These are phyloP conservation scores for Sarcophilus harrisii DNA, from an alignment of 2,797 vertebrate species.

Conservation along the genomic window DNA sequence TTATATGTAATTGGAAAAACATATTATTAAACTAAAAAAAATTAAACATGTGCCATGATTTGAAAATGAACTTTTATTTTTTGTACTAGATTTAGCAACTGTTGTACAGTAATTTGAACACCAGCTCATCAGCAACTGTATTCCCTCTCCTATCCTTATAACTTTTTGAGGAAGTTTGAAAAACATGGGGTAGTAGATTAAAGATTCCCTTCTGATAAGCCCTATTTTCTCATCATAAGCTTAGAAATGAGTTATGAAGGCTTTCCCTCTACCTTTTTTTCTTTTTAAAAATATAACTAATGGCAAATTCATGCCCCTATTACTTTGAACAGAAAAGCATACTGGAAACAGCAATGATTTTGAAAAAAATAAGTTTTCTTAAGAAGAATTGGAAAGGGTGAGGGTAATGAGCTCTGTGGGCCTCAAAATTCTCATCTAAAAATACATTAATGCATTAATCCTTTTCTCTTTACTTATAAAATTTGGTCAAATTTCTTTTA, in stretches of 20 bases:
- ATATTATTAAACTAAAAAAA: background rate
- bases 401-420: background rate
- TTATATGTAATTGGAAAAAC: too few species aligned
- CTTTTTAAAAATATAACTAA: conserved; percentile 34
- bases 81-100: conserved; percentile 35
- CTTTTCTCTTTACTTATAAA: rapidly evolving
- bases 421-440: background rate
- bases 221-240: conserved; percentile 15
- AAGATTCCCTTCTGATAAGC: conserved; percentile 33
- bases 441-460: background rate
- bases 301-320: conserved; percentile 7
- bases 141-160: background rate
- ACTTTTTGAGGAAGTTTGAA: conserved; percentile 32
- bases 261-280: conserved; percentile 17
- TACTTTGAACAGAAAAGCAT: conserved; percentile 40
- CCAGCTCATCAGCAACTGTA: background rate
- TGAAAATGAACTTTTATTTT: background rate
- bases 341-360: conserved; percentile 39
- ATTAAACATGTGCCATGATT: background rate
- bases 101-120: conserved; percentile 32
- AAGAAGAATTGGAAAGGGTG: background rate
- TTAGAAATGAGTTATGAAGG: conserved; percentile 40
- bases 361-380: background rate
- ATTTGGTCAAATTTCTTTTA: background rate
- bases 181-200: conserved; percentile 34